phyloP scores from a whole-genome alignment of 2,888 invertebrate species.

The Drosophila lutescens region DNA sequence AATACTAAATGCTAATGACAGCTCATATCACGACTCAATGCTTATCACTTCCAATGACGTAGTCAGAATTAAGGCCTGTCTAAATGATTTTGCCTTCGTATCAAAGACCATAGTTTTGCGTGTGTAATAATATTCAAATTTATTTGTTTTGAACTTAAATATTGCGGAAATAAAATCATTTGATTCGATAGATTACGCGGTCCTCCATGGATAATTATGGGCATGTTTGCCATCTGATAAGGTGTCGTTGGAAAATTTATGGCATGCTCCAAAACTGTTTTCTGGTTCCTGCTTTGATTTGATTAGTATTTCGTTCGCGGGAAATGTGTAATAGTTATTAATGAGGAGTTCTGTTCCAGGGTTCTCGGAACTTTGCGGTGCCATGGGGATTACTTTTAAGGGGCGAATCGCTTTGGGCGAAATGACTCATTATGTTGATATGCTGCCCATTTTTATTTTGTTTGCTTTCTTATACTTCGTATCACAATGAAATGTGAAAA shows the following conservation, averaged over 20 bases:
- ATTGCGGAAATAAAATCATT: slow-evolving; percentile 25
- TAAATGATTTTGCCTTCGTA: slow-evolving; percentile 8
- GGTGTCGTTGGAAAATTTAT: slow-evolving; percentile 20
- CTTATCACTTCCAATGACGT: slow-evolving; percentile 35
- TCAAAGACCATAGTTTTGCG: slow-evolving; percentile 11
- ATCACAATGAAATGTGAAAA: slow-evolving; percentile 9
- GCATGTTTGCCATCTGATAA: slow-evolving; percentile 16
- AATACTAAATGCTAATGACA: slow-evolving; percentile 18
- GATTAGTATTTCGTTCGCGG: slow-evolving; percentile 1
- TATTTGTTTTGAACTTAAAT: slow-evolving; percentile 25
- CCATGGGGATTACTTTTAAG: neutral
- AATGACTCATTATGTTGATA: slow-evolving; percentile 18
- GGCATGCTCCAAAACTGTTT: slow-evolving; percentile 11
- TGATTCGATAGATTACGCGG: neutral
- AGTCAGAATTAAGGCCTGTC: slow-evolving; percentile 23
- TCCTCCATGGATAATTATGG: slow-evolving; percentile 17
- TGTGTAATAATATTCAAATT: slow-evolving; percentile 30
- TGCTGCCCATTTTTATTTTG: slow-evolving; percentile 2
- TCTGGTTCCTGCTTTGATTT: slow-evolving; percentile 29
- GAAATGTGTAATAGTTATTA: slow-evolving; percentile 14
- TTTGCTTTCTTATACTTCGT: neutral
- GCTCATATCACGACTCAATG: slow-evolving; percentile 6
- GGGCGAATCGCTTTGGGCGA: neutral
- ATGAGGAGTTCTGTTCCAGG: neutral
- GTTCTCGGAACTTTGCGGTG: slow-evolving; percentile 4